phyloP scores from a whole-genome alignment of 2,797 vertebrate genomes.

The Macropus fuliginosus region DNA sequence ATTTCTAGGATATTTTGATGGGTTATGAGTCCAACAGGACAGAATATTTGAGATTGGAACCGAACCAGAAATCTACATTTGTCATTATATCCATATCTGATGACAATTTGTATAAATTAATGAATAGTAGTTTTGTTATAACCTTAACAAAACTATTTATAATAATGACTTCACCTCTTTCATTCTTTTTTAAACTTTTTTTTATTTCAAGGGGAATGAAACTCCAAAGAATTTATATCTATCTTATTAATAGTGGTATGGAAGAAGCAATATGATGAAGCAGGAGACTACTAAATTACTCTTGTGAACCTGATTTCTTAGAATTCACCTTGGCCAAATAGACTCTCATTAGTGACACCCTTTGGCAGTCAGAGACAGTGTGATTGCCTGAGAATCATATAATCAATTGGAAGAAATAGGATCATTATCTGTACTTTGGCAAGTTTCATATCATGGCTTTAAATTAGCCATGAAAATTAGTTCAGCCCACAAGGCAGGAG shows the following conservation, averaged over 20 bases:
- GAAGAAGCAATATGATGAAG: neutral
- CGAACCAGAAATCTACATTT: neutral
- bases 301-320: neutral
- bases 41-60: neutral
- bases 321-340: neutral
- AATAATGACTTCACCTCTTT: neutral
- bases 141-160: neutral
- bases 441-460: slow-evolving; percentile 14
- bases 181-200: slow-evolving; percentile 5
- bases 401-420: neutral
- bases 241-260: neutral
- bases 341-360: slow-evolving; percentile 13
- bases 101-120: neutral
- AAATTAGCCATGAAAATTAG: neutral
- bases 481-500: neutral
- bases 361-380: neutral
- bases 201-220: slow-evolving; percentile 33
- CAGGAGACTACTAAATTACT: neutral
- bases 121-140: neutral
- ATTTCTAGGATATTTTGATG: neutral
- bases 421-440: neutral
- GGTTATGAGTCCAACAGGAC: neutral
- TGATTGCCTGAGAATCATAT: neutral
- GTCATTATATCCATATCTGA: neutral
- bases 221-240: neutral